Evolutionary conservation across 53 echinoderm and acorn worm genomes (phyloP).

Genomic region (Holothuria scabra): DNA sequence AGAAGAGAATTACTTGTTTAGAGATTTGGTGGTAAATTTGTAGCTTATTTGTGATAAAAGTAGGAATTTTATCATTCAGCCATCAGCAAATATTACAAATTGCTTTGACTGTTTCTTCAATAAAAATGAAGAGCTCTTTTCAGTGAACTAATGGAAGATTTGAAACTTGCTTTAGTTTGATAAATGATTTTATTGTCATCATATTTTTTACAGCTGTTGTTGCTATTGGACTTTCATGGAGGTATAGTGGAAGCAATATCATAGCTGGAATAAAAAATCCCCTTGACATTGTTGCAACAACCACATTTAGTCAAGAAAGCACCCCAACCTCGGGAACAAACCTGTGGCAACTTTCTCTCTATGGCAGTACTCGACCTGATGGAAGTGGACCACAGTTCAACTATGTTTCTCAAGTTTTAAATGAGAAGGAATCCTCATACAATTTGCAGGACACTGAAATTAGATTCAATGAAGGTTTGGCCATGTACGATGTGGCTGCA

Average conservation of each 20-base stretch:
- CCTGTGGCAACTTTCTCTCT: constrained; percentile 85
- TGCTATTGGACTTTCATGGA: constrained; percentile 60
- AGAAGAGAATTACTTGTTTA: too few relatives aligned
- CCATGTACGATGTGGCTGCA: constrained; percentile 75
- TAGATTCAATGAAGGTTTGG: constrained; percentile 61
- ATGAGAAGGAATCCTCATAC: constrained; percentile 55
- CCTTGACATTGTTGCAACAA: constrained; percentile 61
- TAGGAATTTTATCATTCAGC: too few relatives aligned
- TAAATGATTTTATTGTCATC: too few relatives aligned
- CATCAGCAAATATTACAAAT: too few relatives aligned
- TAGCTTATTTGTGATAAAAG: too few relatives aligned
- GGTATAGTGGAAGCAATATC: constrained; percentile 54
- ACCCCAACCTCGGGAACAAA: constrained; percentile 60
- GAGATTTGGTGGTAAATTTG: too few relatives aligned
- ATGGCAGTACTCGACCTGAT: constrained; percentile 73
- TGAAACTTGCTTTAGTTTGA: too few relatives aligned
- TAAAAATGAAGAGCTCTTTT: too few relatives aligned
- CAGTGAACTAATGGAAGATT: too few relatives aligned
- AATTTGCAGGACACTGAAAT: constrained; percentile 51
- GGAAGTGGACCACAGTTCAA: constrained; percentile 81
- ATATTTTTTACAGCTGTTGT: constrained; percentile 60
- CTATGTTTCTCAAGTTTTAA: constrained; percentile 80
- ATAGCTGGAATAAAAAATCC: constrained; percentile 76
- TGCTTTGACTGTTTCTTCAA: too few relatives aligned
- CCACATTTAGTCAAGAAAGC: constrained; percentile 58